Evolutionary conservation across 2,888 invertebrate species (phyloP), one percentile per base, ranked within the genome.

Genomic region (Melanargia galathea): DNA sequence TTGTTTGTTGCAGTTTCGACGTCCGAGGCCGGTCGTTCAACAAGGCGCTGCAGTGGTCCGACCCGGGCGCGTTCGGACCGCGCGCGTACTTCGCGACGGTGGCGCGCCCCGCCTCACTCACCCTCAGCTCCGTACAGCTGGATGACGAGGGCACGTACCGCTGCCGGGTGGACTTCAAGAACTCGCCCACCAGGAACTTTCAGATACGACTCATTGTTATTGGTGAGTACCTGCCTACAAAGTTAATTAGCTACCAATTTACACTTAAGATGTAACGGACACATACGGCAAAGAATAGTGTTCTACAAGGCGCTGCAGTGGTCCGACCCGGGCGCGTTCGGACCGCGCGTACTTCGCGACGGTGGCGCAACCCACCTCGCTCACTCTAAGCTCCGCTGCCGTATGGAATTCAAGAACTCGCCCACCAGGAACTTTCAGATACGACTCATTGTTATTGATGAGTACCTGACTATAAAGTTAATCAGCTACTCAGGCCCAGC

Each of bases 91-190:
- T 97, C 84, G 95, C 96, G 26, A 95, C 95, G 4, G 94, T 95
- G 57, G 94, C 96, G 11, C 93, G 95, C 69, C 96, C 97, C 52
- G 97, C 97, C 20, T 94, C 95, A 16, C 90, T 97, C 62, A 95
- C 96, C 43, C 93, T 97, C 65, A 96, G 95, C 78, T 96, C 96
- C 63, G 96, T 97, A 60, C 95, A 96, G 77, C 89, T 97, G 72
- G 95, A 96, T 75, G 97, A 97, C 76, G 97, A 97, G 80, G 97
- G 97, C 52, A 92, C 93, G 63, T 97, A 97, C 88, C 92, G 97
- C 72, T 97, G 97, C 84, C 92, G 97, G 68, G 97, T 97, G 35
- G 97, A 97, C 88, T 97, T 97, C 86, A 95, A 95, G 76, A 96
- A 96, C 79, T 96, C 97, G 8, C 97, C 97, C 33, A 97, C 97